Percentiles rank a stretch among this genome's conserved stretches.
These are phyloP conservation scores for Xiphophorus hellerii DNA, from an alignment of 2,113 vertebrate genomes.

Conservation along the genomic window DNA sequence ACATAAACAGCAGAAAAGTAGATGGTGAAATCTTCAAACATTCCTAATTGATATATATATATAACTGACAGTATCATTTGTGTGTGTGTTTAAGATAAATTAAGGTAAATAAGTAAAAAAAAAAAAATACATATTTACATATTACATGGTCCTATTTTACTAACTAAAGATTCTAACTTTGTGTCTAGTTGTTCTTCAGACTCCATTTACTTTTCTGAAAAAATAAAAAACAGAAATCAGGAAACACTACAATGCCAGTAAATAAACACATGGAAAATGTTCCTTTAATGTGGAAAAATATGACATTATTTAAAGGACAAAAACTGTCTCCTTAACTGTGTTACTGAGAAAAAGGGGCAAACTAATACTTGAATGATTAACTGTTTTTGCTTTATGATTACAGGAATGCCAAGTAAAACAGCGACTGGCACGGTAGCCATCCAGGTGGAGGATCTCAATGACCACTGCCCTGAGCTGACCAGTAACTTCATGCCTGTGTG, in stretches of 20 bases:
- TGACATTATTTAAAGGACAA: background rate
- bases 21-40: too few species aligned
- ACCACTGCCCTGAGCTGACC: constrained; percentile 88
- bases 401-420: constrained; percentile 81
- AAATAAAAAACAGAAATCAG: background rate
- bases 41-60: too few species aligned
- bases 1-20: too few species aligned
- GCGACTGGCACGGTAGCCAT: constrained; percentile 88
- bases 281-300: background rate
- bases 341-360: background rate
- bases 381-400: constrained; percentile 9
- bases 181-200: too few species aligned
- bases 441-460: constrained; percentile 87
- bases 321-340: background rate
- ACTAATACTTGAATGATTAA: background rate
- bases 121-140: too few species aligned
- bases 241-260: background rate
- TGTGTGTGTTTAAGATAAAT: too few species aligned
- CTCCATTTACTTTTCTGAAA: too few species aligned
- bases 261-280: background rate
- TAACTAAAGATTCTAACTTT: too few species aligned
- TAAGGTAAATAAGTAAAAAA: too few species aligned
- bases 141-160: too few species aligned
- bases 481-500: constrained; percentile 77
- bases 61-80: too few species aligned